These are phyloP conservation scores for Coturnix japonica DNA, from an alignment of 2,113 vertebrate genomes.

Conservation along the genomic window DNA sequence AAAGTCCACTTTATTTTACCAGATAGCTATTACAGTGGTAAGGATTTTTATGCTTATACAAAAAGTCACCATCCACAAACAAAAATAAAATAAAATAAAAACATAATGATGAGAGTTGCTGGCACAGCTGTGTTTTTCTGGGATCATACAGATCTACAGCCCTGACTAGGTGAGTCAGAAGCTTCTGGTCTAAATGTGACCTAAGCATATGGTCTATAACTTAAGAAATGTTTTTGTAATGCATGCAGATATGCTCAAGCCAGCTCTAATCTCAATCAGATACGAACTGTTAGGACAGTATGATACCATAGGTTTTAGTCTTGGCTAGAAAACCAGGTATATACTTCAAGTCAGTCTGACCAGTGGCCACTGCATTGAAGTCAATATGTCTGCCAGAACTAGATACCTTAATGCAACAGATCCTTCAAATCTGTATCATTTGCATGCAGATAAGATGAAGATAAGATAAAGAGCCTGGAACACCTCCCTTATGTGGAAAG, in stretches of 20 bases:
- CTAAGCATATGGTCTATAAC: background rate
- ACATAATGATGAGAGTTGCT: background rate
- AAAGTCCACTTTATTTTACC: background rate
- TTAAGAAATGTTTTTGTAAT: background rate
- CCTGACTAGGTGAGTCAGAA: background rate
- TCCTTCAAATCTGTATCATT: background rate
- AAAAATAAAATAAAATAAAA: background rate
- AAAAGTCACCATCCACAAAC: background rate
- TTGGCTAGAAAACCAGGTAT: background rate
- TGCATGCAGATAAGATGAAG: background rate
- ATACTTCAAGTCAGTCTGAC: background rate
- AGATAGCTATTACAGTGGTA: background rate
- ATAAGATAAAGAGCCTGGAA: no score
- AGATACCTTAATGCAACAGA: background rate
- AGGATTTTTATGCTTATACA: background rate
- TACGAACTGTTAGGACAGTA: background rate
- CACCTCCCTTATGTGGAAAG: no score
- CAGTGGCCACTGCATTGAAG: background rate
- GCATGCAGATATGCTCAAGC: background rate
- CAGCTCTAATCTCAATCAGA: background rate
- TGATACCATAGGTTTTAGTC: background rate
- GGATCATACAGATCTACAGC: background rate
- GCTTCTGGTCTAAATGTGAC: constrained; percentile 1
- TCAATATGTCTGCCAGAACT: background rate
- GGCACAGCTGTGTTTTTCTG: constrained; percentile 10